Conservation (phyloP, 1,140 invertebrate species). For the Drosophila pachea region DNA sequence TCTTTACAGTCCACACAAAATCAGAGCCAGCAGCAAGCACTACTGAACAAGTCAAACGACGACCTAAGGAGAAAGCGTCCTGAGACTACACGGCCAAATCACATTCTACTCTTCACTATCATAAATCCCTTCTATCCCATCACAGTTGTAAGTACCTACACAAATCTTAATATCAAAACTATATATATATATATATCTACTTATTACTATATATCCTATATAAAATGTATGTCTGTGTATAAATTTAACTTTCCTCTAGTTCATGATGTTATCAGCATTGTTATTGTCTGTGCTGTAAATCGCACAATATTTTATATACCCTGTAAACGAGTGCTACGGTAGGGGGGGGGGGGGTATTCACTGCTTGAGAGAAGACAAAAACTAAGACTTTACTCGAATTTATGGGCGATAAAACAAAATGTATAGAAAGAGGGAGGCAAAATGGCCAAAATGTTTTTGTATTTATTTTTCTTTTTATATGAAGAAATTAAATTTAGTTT, state of each 20-base stretch:
- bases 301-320: slow-evolving; percentile 19
- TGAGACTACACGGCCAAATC: slow-evolving; percentile 87
- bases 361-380: too few species aligned
- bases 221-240: neutral
- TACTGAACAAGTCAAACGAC: slow-evolving; percentile 79
- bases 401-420: too few species aligned
- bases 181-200: slow-evolving; percentile 13
- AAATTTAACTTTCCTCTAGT: slow-evolving; percentile 11
- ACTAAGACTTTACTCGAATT: too few species aligned
- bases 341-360: too few species aligned
- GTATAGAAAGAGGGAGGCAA: too few species aligned
- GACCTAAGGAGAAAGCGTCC: slow-evolving; percentile 84
- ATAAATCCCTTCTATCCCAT: slow-evolving; percentile 98
- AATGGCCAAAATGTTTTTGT: too few species aligned
- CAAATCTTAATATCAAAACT: slow-evolving; percentile 22
- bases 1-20: slow-evolving; percentile 77
- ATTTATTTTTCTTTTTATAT: too few species aligned
- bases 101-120: slow-evolving; percentile 96
- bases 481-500: too few species aligned
- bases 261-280: slow-evolving; percentile 16
- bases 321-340: neutral
- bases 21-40: slow-evolving; percentile 76
- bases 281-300: slow-evolving; percentile 19
- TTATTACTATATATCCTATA: neutral
- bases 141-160: slow-evolving; percentile 93